Evolutionary conservation across 2,888 invertebrate species (phyloP).

Genomic region (Salpingus planirostris): DNA sequence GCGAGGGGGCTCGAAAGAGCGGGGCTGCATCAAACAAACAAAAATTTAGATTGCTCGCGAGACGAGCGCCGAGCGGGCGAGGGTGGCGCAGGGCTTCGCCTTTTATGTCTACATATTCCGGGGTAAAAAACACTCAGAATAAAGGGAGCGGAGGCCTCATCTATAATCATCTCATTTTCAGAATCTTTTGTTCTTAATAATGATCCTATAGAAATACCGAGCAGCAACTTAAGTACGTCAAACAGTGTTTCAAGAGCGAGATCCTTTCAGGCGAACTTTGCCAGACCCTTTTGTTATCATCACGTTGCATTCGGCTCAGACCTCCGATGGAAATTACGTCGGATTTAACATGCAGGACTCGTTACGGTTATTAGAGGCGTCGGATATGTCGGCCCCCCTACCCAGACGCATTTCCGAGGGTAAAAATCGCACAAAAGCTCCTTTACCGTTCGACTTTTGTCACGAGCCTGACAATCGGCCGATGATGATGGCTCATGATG

Average conservation of each 20-base stretch:
- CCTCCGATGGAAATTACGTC: slow-evolving; percentile 21
- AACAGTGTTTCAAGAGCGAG: slow-evolving; percentile 32
- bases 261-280: no score
- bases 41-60: slow-evolving; percentile 28
- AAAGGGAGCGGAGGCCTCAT: slow-evolving; percentile 33
- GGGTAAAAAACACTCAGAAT: slow-evolving; percentile 1
- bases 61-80: no score
- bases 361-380: no score
- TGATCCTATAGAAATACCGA: slow-evolving; percentile 35
- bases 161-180: slow-evolving; percentile 42
- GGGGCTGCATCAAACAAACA: slow-evolving; percentile 27
- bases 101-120: slow-evolving; percentile 23
- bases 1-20: slow-evolving; percentile 7
- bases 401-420: no score
- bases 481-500: no score
- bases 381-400: no score
- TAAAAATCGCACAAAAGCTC: no score
- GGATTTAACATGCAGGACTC: slow-evolving; percentile 26
- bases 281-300: slow-evolving; percentile 28
- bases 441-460: no score
- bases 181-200: slow-evolving; percentile 43
- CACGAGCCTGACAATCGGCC: no score
- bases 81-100: slow-evolving; percentile 14
- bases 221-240: slow-evolving; percentile 28
- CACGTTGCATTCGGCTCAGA: slow-evolving; percentile 23